A percentile compares a stretch with the other conserved stretches of the same genome.
Conservation (phyloP, 2,888 invertebrate species). For the Trissolcus brochymenae region DNA sequence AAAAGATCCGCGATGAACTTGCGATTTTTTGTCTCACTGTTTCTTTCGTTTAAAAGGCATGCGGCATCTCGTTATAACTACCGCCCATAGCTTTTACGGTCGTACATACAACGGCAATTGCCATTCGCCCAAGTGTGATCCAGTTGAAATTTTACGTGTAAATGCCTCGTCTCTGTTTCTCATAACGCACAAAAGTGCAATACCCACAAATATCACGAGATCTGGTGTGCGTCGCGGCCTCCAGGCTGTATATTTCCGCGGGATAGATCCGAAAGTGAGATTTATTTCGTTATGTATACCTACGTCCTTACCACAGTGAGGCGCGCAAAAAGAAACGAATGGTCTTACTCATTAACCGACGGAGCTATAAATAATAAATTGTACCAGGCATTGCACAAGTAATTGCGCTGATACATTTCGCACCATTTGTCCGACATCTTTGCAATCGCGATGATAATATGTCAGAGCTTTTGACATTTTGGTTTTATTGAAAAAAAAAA, state of each 20-base stretch:
- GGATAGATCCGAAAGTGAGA: slow-evolving; percentile 65
- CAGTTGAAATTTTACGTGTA: slow-evolving; percentile 56
- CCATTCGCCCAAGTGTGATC: slow-evolving; percentile 59
- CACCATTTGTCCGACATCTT: slow-evolving; percentile 53
- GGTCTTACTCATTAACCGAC: slow-evolving; percentile 60
- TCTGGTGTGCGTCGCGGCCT: slow-evolving; percentile 43
- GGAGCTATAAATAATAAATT: slow-evolving; percentile 61
- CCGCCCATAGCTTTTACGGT: slow-evolving; percentile 71
- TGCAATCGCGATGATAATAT: slow-evolving; percentile 31
- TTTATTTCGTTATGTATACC: slow-evolving; percentile 62
- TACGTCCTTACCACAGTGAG: slow-evolving; percentile 41
- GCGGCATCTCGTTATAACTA: slow-evolving; percentile 63
- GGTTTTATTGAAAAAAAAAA: slow-evolving; percentile 27
- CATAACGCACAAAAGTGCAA: slow-evolving; percentile 22
- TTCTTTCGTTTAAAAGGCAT: too few species aligned
- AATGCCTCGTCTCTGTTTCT: slow-evolving; percentile 52
- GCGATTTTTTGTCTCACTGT: too few species aligned
- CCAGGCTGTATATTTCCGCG: slow-evolving; percentile 57
- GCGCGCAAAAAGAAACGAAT: slow-evolving; percentile 59
- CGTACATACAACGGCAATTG: slow-evolving; percentile 68
- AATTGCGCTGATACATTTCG: slow-evolving; percentile 58
- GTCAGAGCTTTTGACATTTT: slow-evolving; percentile 30
- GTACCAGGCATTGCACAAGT: slow-evolving; percentile 33
- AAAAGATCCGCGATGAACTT: too few species aligned
- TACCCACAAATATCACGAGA: slow-evolving; percentile 48